Percentiles rank a stretch among this genome's conserved stretches.
Conservation (phyloP, 2,888 invertebrate genomes). For the Amblyjoppa fuscipennis region DNA sequence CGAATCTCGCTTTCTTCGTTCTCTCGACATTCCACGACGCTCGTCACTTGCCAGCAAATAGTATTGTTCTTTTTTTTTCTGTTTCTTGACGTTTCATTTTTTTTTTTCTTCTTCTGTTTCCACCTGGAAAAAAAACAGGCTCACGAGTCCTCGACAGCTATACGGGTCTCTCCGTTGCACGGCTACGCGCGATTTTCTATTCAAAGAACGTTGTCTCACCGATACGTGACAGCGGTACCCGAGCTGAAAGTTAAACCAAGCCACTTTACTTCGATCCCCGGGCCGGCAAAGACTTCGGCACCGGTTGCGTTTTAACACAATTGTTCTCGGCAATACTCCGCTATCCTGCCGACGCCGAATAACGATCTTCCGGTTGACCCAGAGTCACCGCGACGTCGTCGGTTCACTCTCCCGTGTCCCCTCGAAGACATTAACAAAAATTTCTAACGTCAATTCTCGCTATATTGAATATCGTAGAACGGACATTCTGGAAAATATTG, state of each 20-base stretch:
- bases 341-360: slow-evolving; percentile 10
- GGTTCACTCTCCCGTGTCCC: background rate
- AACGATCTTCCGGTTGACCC: slow-evolving; percentile 65
- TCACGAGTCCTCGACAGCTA: slow-evolving; percentile 39
- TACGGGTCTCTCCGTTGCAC: background rate
- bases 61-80: slow-evolving; percentile 45
- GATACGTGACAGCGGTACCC: slow-evolving; percentile 66
- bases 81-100: slow-evolving; percentile 31
- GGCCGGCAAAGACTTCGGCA: slow-evolving; percentile 35
- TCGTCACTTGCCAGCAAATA: slow-evolving; percentile 30
- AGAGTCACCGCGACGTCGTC: slow-evolving; percentile 39
- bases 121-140: slow-evolving; percentile 24
- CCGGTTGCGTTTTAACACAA: background rate
- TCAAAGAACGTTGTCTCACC: slow-evolving; percentile 62
- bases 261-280: slow-evolving; percentile 24
- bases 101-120: slow-evolving; percentile 32
- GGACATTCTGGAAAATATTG: background rate
- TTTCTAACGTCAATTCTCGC: too few relatives aligned
- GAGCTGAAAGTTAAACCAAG: slow-evolving; percentile 65
- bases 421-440: background rate
- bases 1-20: slow-evolving; percentile 54
- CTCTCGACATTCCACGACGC: slow-evolving; percentile 34
- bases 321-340: background rate
- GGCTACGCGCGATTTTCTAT: slow-evolving; percentile 59
- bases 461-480: background rate